These are phyloP conservation scores for Tetanocera ferruginea DNA, from an alignment of 2,888 invertebrate species.

Conservation along the genomic window DNA sequence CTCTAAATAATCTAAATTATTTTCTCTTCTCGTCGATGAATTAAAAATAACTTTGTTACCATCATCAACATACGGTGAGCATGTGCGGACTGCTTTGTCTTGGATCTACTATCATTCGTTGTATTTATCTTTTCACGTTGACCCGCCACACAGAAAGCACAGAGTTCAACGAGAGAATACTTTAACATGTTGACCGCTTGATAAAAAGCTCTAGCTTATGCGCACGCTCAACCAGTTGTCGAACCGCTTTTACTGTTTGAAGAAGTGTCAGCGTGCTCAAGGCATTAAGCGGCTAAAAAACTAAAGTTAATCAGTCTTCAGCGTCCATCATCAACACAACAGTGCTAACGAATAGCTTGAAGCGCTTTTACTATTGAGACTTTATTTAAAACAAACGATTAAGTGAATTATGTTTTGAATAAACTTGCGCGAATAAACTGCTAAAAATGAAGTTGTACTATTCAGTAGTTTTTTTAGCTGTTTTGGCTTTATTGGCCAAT, in stretches of 20 bases:
- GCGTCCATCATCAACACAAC: neutral
- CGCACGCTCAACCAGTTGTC: constrained; percentile 63
- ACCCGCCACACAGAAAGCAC: constrained; percentile 30
- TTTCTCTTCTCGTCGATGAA: too few relatives aligned
- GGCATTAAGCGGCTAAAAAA: neutral
- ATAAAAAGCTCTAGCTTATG: constrained; percentile 65
- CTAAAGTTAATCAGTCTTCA: neutral
- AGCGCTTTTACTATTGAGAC: too few relatives aligned
- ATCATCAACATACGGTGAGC: too few relatives aligned
- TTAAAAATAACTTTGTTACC: too few relatives aligned
- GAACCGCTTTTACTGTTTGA: constrained; percentile 53
- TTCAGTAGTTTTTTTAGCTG: constrained; percentile 40
- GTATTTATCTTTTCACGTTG: constrained; percentile 20
- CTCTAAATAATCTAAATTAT: too few relatives aligned
- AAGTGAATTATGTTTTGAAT: neutral
- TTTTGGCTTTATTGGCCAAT: neutral
- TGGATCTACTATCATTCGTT: neutral
- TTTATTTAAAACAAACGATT: neutral
- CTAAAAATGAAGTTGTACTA: neutral
- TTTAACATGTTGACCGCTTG: constrained; percentile 49
- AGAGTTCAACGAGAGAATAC: neutral
- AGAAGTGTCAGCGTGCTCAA: constrained; percentile 42
- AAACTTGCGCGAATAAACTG: neutral
- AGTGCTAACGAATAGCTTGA: neutral
- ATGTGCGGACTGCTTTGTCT: too few relatives aligned